Percentiles rank a stretch among this genome's conserved stretches.
These are phyloP conservation scores for Pyrochroa serraticornis DNA, from an alignment of 2,888 invertebrate genomes.

Conservation along the genomic window DNA sequence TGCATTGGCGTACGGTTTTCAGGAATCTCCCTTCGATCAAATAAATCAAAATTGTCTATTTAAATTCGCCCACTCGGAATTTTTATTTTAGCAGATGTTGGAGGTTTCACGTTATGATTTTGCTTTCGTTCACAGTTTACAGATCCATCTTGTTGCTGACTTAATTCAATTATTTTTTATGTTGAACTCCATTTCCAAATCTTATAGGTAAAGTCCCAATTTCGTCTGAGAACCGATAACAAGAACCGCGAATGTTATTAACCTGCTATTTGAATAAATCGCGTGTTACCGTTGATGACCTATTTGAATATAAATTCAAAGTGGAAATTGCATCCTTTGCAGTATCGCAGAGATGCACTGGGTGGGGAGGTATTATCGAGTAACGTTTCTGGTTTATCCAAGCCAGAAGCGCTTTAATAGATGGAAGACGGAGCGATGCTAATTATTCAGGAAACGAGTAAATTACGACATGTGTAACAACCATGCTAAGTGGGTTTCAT, in stretches of 20 bases:
- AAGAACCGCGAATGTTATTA: not conserved
- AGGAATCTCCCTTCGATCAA: no score
- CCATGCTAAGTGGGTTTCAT: constrained; percentile 21
- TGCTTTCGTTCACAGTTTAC: constrained; percentile 12
- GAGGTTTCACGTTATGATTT: constrained; percentile 11
- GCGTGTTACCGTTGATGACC: no score
- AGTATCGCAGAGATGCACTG: no score
- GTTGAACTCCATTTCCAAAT: no score
- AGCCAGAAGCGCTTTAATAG: no score
- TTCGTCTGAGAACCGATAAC: no score
- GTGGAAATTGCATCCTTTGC: no score
- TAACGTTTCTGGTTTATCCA: no score
- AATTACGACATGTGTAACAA: constrained; percentile 16
- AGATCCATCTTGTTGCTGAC: constrained; percentile 16
- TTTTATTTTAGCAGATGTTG: constrained; percentile 17
- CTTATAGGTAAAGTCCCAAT: no score
- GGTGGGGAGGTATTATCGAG: no score
- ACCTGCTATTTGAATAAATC: constrained; percentile 6
- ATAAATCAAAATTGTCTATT: constrained; percentile 7
- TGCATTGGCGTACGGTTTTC: no score
- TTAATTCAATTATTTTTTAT: constrained; percentile 17
- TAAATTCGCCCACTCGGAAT: constrained; percentile 12
- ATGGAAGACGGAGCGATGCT: constrained; percentile 5
- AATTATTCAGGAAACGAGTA: constrained; percentile 21
- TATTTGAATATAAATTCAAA: no score